Evolutionary conservation across 2,113 vertebrate species (phyloP).

Genomic region (Athene cunicularia): DNA sequence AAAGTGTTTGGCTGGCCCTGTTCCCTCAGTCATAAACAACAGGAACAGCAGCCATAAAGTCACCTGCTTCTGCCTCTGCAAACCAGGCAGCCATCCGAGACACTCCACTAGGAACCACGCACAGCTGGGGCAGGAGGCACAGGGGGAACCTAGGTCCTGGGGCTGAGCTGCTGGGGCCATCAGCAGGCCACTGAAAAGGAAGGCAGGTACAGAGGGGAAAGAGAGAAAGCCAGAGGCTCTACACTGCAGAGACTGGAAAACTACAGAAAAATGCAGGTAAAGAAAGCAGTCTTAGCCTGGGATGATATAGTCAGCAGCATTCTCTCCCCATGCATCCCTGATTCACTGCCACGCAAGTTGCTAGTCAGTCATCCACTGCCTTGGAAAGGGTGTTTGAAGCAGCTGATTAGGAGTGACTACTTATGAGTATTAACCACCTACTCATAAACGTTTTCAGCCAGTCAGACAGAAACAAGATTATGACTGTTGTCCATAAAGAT

Average conservation of each 20-base stretch:
- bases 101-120: background rate
- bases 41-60: background rate
- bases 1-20: background rate
- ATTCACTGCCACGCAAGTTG: background rate
- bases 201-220: background rate
- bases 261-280: background rate
- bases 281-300: background rate
- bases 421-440: background rate
- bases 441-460: background rate
- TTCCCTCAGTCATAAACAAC: background rate
- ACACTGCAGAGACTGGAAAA: background rate
- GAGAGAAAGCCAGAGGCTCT: background rate
- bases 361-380: background rate
- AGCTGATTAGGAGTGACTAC: background rate
- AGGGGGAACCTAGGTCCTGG: accelerated
- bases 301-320: background rate
- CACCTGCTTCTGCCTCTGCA: background rate
- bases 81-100: background rate
- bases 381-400: background rate
- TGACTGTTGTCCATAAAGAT: background rate
- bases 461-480: background rate
- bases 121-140: background rate
- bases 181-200: background rate
- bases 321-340: accelerated
- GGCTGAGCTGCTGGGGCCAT: too few relatives aligned